phyloP scores from a whole-genome alignment of 2,113 vertebrate species.

The Haliaeetus leucogaster region DNA sequence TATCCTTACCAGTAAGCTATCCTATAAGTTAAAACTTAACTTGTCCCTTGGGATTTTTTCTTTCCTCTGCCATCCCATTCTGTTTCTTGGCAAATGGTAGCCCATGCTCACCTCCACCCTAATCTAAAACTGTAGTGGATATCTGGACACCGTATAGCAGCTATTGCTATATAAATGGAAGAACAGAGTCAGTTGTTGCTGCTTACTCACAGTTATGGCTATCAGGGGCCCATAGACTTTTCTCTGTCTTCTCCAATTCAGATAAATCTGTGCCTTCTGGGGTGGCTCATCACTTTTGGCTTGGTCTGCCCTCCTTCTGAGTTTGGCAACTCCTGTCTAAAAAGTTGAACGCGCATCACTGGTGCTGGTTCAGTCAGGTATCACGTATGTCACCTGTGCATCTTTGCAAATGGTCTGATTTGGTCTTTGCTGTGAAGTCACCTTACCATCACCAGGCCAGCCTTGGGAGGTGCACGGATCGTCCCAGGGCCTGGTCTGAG shows the following conservation, averaged over 20 bases:
- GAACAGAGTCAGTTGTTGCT: neutral
- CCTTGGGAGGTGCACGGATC: neutral
- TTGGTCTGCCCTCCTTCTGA: neutral
- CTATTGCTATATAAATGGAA: neutral
- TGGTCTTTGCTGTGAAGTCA: neutral
- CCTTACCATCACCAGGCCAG: neutral
- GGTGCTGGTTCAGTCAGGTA: neutral
- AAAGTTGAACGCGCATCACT: neutral
- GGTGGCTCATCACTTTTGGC: neutral
- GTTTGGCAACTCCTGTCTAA: neutral
- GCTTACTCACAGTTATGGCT: neutral
- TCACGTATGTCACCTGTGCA: neutral
- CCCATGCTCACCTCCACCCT: neutral
- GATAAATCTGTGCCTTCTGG: neutral
- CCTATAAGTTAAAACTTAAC: neutral
- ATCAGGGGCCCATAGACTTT: neutral
- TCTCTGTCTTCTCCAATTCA: neutral
- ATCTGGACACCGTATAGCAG: neutral
- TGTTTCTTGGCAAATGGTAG: neutral
- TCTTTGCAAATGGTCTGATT: neutral
- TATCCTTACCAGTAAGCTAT: neutral
- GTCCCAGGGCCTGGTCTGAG: neutral
- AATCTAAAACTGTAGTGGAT: neutral
- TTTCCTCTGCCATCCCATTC: neutral
- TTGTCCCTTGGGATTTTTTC: neutral